phyloP scores from a whole-genome alignment of 2,113 vertebrate genomes.

The Malurus elegans region DNA sequence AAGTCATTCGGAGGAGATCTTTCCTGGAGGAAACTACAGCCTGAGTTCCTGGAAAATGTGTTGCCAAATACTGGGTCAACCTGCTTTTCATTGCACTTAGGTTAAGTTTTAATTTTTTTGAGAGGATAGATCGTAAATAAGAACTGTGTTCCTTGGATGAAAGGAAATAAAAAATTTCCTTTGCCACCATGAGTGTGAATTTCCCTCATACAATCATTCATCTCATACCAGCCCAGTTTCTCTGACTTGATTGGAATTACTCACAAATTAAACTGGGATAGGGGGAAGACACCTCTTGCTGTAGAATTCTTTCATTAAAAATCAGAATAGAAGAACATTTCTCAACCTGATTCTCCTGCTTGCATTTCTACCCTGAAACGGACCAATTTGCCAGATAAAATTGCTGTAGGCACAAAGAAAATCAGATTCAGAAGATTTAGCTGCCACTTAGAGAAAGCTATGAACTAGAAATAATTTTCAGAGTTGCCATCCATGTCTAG shows the following conservation, averaged over 20 bases:
- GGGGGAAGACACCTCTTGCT: neutral
- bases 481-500: neutral
- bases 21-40: conserved; percentile 56
- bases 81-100: conserved; percentile 61
- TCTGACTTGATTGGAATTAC: neutral
- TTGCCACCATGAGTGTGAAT: neutral
- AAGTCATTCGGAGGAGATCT: neutral
- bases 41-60: conserved; percentile 60
- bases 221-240: neutral
- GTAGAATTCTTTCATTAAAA: neutral
- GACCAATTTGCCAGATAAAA: neutral
- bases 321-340: neutral
- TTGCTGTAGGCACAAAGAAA: neutral
- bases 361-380: neutral
- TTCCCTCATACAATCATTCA: neutral
- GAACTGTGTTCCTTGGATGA: neutral
- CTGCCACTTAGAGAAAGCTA: neutral
- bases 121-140: neutral
- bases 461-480: neutral
- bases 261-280: neutral
- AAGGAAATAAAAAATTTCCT: neutral
- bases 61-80: conserved; percentile 59
- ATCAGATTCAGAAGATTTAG: neutral
- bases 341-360: neutral
- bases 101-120: neutral